These are phyloP conservation scores for Pegoplata infirma DNA, from an alignment of 2,888 invertebrate genomes.

Conservation along the genomic window DNA sequence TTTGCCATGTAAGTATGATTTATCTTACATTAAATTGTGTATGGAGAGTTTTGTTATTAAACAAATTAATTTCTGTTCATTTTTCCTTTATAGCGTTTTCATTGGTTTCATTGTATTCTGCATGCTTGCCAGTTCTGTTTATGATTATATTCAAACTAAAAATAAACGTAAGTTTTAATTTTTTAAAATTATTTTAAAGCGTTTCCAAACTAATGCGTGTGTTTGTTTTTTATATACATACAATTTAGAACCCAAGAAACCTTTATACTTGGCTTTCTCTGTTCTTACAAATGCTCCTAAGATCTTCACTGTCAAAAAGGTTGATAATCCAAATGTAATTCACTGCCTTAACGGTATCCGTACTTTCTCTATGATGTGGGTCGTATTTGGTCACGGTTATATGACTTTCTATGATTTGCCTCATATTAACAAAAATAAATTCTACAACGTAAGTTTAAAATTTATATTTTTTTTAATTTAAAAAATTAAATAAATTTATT, in stretches of 20 bases:
- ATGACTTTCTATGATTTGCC: slow-evolving; percentile 76
- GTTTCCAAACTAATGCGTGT: background rate
- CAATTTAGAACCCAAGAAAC: slow-evolving; percentile 68
- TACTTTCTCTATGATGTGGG: slow-evolving; percentile 79
- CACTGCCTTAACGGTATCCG: slow-evolving; percentile 78
- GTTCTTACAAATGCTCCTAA: slow-evolving; percentile 77
- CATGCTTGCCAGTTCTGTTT: slow-evolving; percentile 72
- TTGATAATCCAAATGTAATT: slow-evolving; percentile 75
- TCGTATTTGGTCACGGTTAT: slow-evolving; percentile 78
- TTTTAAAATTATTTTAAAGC: background rate
- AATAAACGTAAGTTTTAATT: slow-evolving; percentile 69
- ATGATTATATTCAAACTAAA: slow-evolving; percentile 72
- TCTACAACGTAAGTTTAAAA: slow-evolving; percentile 67
- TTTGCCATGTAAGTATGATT: slow-evolving; percentile 74
- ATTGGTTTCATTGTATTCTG: slow-evolving; percentile 71
- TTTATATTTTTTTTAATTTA: background rate
- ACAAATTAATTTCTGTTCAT: background rate
- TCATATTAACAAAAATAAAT: slow-evolving; percentile 72
- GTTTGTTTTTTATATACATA: background rate
- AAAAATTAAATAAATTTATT: background rate
- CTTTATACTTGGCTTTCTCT: slow-evolving; percentile 75
- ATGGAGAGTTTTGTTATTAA: slow-evolving; percentile 7
- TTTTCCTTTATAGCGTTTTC: slow-evolving; percentile 68
- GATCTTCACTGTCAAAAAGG: slow-evolving; percentile 74
- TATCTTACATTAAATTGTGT: slow-evolving; percentile 15